Evolutionary conservation across 2,888 invertebrate genomes (phyloP).

Genomic region (Synergus laeviventris): DNA sequence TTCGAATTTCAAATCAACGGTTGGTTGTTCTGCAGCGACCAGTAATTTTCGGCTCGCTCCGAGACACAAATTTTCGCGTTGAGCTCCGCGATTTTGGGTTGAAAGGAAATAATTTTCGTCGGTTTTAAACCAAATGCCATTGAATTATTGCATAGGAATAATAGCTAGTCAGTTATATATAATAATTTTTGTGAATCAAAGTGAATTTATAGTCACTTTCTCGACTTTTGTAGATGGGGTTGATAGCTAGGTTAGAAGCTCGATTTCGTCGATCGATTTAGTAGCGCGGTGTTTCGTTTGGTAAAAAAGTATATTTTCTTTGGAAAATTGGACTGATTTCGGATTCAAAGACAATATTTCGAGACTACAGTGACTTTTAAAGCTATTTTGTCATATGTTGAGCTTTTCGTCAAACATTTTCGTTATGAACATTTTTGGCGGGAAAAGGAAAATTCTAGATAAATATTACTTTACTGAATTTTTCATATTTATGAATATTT

Average conservation of each 20-base stretch:
- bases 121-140: neutral
- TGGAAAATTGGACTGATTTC: neutral
- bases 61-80: neutral
- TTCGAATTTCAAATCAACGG: neutral
- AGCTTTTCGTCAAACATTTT: neutral
- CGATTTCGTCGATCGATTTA: neutral
- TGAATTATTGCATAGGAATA: neutral
- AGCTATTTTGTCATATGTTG: neutral
- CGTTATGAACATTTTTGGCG: too few relatives aligned
- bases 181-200: neutral
- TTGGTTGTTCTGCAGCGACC: neutral
- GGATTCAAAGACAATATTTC: neutral
- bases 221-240: neutral
- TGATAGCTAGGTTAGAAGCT: neutral
- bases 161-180: neutral
- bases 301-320: neutral
- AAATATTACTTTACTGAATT: too few relatives aligned
- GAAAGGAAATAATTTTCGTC: neutral
- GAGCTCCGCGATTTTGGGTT: neutral
- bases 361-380: neutral
- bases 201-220: neutral
- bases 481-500: too few relatives aligned
- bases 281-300: neutral
- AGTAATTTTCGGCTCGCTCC: neutral
- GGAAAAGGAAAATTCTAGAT: too few relatives aligned